Conservation (phyloP, 37 sponge, comb jelly and placozoan genomes). For the Aphrocallistes beatrix region DNA sequence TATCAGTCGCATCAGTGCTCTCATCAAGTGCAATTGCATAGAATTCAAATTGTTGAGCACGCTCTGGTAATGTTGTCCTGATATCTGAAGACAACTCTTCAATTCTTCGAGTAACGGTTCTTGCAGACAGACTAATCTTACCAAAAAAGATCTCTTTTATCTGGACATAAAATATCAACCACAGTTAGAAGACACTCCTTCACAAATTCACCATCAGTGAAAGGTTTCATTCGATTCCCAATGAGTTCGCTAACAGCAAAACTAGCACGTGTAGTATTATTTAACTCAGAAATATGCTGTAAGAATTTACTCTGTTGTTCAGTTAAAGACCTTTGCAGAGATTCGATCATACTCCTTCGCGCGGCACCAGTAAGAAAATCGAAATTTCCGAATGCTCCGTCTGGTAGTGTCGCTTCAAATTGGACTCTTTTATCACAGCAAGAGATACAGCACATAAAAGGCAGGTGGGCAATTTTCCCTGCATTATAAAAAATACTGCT, state of each 20-base stretch:
- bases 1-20: not conserved
- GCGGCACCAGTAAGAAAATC: not conserved
- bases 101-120: constrained; percentile 13
- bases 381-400: constrained; percentile 3
- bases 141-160: not conserved
- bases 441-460: not conserved
- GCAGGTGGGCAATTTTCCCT: not conserved
- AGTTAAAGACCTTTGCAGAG: not conserved
- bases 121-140: not conserved
- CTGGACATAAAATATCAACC: not conserved
- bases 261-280: not conserved
- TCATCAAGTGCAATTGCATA: not conserved
- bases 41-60: not conserved
- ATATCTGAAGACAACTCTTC: constrained; percentile 6
- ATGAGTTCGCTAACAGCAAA: constrained; percentile 6
- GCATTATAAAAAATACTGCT: constrained; percentile 15
- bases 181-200: no score
- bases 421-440: not conserved
- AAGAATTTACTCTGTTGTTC: not conserved
- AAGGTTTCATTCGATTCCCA: not conserved
- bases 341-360: not conserved
- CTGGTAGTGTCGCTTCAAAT: not conserved
- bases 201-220: constrained; percentile 5
- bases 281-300: not conserved
- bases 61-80: not conserved